Conservation (phyloP, 2,797 vertebrate genomes). For the Sebastiscus tertius region DNA sequence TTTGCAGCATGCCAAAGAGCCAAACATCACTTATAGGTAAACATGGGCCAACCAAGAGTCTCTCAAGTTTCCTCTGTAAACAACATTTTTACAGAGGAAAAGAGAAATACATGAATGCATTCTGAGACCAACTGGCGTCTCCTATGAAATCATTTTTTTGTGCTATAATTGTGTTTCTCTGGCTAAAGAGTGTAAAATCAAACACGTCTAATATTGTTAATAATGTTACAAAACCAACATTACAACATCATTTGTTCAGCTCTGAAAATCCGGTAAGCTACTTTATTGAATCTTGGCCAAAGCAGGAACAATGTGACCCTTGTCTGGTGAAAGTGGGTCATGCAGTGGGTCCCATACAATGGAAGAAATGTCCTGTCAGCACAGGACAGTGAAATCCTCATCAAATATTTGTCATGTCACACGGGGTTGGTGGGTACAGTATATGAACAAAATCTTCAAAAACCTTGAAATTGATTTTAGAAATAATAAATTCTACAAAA, state of each 20-base stretch:
- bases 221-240: background rate
- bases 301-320: conserved; percentile 29
- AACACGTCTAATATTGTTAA: background rate
- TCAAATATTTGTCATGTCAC: background rate
- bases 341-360: background rate
- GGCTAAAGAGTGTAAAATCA: background rate
- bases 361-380: background rate
- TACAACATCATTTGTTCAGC: background rate
- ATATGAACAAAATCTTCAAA: background rate
- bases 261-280: background rate
- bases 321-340: conserved; percentile 30
- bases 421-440: background rate
- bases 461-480: background rate
- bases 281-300: background rate
- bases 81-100: background rate
- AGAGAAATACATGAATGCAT: background rate
- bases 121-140: background rate
- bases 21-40: conserved; percentile 80
- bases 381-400: background rate
- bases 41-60: background rate
- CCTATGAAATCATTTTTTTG: background rate
- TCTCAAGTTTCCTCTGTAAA: background rate
- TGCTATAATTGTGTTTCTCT: background rate
- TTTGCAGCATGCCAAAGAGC: conserved; percentile 21
- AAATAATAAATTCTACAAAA: background rate